A percentile compares a stretch with the other conserved stretches of the same genome.
Conservation (phyloP, 1,140 invertebrate species). For the Temnothorax nylanderi region DNA sequence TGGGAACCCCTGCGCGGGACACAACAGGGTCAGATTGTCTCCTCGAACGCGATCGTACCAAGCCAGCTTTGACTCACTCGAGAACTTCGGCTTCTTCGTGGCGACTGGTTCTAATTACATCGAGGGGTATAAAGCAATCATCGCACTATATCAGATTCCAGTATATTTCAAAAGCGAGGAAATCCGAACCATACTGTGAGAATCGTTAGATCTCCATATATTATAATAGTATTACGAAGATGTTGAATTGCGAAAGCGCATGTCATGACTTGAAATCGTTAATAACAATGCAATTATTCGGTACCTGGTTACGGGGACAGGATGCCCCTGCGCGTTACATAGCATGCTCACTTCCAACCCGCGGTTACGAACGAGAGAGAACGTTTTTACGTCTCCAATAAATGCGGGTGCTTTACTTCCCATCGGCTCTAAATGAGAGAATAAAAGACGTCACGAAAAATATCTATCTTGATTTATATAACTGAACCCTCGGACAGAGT, state of each 20-base stretch:
- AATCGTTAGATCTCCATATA: neutral
- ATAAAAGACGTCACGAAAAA: constrained; percentile 59
- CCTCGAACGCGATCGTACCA: constrained; percentile 79
- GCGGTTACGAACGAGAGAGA: constrained; percentile 68
- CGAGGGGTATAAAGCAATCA: neutral
- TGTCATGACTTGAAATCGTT: neutral
- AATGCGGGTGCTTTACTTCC: constrained; percentile 81
- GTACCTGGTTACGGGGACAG: constrained; percentile 85
- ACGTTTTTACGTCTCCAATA: constrained; percentile 79
- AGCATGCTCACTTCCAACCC: constrained; percentile 82
- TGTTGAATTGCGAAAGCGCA: neutral
- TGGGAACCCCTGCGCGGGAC: constrained; percentile 90
- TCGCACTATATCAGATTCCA: constrained; percentile 10
- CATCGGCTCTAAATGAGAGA: constrained; percentile 76
- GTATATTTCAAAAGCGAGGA: neutral
- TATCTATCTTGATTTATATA: constrained; percentile 7
- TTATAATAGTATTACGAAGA: constrained; percentile 5
- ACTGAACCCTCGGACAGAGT: constrained; percentile 63
- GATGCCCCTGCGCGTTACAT: constrained; percentile 90
- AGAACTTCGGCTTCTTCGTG: constrained; percentile 87
- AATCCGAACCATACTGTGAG: neutral
- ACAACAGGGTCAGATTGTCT: constrained; percentile 82
- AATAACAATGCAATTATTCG: constrained; percentile 62
- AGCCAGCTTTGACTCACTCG: constrained; percentile 85
- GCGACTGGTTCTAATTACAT: constrained; percentile 87